Conservation (phyloP, 2,113 vertebrate genomes). For the Antennarius striatus region DNA sequence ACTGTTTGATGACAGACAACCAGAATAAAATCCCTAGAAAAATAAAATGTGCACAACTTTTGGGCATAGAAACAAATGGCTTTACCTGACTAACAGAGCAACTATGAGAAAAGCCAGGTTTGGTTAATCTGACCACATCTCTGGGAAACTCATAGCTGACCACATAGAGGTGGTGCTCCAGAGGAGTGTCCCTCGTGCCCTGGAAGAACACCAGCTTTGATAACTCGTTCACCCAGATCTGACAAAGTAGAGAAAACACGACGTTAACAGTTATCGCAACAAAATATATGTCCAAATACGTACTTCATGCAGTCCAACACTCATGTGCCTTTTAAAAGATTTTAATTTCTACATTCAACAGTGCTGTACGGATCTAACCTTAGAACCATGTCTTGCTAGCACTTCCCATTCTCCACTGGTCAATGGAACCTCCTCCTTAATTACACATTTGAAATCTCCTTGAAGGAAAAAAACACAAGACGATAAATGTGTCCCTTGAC, state of each 20-base stretch:
- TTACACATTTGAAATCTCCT: slow-evolving; percentile 90
- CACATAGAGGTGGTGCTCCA: slow-evolving; percentile 96
- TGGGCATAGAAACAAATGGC: not conserved
- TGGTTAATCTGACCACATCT: slow-evolving; percentile 90
- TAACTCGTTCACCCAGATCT: slow-evolving; percentile 98
- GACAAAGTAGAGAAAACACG: not conserved
- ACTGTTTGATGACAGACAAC: not conserved
- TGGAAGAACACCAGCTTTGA: slow-evolving; percentile 94
- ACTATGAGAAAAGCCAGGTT: slow-evolving; percentile 93
- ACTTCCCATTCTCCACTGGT: slow-evolving; percentile 97
- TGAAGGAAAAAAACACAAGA: slow-evolving; percentile 51
- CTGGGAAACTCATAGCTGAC: slow-evolving; percentile 88
- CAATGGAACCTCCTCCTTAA: slow-evolving; percentile 90
- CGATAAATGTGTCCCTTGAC: slow-evolving; percentile 2
- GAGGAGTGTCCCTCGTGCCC: slow-evolving; percentile 91
- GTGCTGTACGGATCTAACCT: slow-evolving; percentile 75
- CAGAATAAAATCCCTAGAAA: no score
- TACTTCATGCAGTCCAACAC: not conserved
- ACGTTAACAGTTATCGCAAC: not conserved
- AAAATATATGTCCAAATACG: not conserved
- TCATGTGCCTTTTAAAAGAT: not conserved
- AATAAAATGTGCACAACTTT: no score
- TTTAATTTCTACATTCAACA: not conserved
- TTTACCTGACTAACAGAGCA: slow-evolving; percentile 95
- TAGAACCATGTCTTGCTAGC: slow-evolving; percentile 91